Conservation (phyloP, 2,888 invertebrate species). For the Calliphora vomitoria region DNA sequence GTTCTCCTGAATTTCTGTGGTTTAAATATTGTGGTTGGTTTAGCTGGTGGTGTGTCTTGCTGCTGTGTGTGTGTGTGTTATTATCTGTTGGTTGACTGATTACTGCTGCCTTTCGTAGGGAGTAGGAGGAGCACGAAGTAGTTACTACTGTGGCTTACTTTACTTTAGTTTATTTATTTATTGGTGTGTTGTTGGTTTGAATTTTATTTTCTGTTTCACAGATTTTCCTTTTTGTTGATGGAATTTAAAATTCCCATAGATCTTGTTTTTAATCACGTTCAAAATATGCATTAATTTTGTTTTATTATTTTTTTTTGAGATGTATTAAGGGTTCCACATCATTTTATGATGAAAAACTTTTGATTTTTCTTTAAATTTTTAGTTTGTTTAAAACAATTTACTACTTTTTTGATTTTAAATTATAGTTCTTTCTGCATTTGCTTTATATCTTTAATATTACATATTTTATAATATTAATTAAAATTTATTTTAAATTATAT, state of each 20-base stretch:
- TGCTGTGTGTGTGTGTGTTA: too few relatives aligned
- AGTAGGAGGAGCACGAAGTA: background rate
- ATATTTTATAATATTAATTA: too few relatives aligned
- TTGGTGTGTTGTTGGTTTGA: background rate
- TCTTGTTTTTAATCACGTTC: slow-evolving; percentile 6
- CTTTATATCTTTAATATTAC: background rate
- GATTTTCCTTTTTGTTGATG: slow-evolving; percentile 36
- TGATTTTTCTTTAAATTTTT: slow-evolving; percentile 11
- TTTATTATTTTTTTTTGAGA: slow-evolving; percentile 10
- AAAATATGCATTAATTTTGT: slow-evolving; percentile 23
- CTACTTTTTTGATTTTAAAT: background rate
- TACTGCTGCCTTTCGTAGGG: background rate
- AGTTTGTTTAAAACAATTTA: background rate
- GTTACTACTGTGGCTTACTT: background rate
- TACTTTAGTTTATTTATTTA: background rate
- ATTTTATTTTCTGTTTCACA: slow-evolving; percentile 30
- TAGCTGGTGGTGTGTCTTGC: too few relatives aligned
- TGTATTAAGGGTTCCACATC: slow-evolving; percentile 1
- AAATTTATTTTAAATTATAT: too few relatives aligned
- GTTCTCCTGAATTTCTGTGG: slow-evolving; percentile 21
- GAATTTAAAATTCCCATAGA: slow-evolving; percentile 37
- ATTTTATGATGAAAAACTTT: slow-evolving; percentile 8
- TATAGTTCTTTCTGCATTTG: background rate
- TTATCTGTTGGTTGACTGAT: slow-evolving; percentile 26
- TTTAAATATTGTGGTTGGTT: slow-evolving; percentile 31